Base-by-base conservation (phyloP, 2,888 invertebrate genomes). In the Gastracanthus pulcherrimus region DNA sequence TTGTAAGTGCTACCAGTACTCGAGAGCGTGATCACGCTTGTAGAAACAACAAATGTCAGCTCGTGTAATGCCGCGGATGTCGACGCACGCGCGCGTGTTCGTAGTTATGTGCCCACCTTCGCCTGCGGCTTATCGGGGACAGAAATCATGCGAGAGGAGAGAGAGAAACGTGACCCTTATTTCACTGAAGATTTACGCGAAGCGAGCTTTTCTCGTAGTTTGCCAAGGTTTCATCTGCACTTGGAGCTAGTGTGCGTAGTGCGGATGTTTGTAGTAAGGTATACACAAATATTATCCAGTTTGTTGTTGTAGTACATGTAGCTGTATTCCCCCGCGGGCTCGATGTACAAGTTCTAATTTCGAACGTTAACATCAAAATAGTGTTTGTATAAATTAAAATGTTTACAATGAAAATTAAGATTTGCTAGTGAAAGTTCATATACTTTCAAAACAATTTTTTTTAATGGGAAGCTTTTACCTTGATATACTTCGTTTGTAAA, bases 41-140 rank as follows among this genome's bases (percentile, higher is more conserved):
- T n/a, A n/a, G n/a, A n/a, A 55, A 58, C 64, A 67, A 81, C 81
- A 82, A 82, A 76, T 66, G 76, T 71, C 76, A 62, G 60, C n/a
- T 11, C 75, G 64, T 62, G 75, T 48, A 70, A 81, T 80, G 72
- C 74, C n/a, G 55, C 23, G 11, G 55, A 81, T 80, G 72, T 76
- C n/a, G 55, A 55, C 26, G 55, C 9, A 26, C n/a, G 13, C n/a
- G 55, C 23, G 55, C 70, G 36, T 80, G 60, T 69, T 58, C 67
- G 26, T 67, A n/a, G n/a, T n/a, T n/a, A n/a, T n/a, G n/a, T n/a
- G n/a, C n/a, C n/a, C n/a, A n/a, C n/a, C n/a, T n/a, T n/a, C n/a
- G n/a, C 45, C 64, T 13, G 23, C 55, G n/a, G 55, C 77, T 82
- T 83, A 82, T 83, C 82, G 34, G 82, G 60, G 19, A 7, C 36